Evolutionary conservation across 2,113 vertebrate genomes (phyloP), one percentile per base, ranked within the genome.

Genomic region (Psephotus haematonotus): DNA sequence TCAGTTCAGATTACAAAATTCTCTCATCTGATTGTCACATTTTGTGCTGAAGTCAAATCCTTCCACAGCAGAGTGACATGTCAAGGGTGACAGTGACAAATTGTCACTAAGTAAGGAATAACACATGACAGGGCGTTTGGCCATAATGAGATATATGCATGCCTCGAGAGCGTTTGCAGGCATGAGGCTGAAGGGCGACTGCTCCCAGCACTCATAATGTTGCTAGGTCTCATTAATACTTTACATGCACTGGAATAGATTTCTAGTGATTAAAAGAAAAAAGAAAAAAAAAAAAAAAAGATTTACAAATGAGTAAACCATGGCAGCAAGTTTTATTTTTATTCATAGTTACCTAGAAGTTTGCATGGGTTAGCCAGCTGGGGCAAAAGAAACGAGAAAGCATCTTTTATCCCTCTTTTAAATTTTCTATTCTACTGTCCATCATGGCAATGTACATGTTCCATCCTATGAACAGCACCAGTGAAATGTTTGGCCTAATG

Each of bases 71-170:
- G 97, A 98, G 82, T 96, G 97, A 98, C 97, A 98, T 97, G 97
- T 97, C 96, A 97, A 97, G 97, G 97, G 97, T 98, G 98, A 98
- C 98, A 98, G 97, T 98, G 98, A 98, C 98, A 98, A 98, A 98
- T 98, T 98, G 98, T 98, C 98, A 97, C 97, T 98, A 98, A 98
- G 98, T 98, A 97, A 98, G 97, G 97, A 97, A 97, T 97, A 97
- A 95, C 98, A 97, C 97, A 97, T 94, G 98, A 98, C 97, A 97
- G 97, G 96, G 96, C 88, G 3, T 97, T 98, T 24, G 97, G 97
- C 97, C 97, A 94, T 98, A 98, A 98, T 98, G 98, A 98, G 97
- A 96, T 93, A 94, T 90, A 70, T 92, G 96, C 97, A 95, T 94
- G 97, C 96, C 96, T 96, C n/a, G 71, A 62, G 69, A 95, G 97